Evolutionary conservation across 2,888 invertebrate species (phyloP).

Genomic region (Sturmia bella): DNA sequence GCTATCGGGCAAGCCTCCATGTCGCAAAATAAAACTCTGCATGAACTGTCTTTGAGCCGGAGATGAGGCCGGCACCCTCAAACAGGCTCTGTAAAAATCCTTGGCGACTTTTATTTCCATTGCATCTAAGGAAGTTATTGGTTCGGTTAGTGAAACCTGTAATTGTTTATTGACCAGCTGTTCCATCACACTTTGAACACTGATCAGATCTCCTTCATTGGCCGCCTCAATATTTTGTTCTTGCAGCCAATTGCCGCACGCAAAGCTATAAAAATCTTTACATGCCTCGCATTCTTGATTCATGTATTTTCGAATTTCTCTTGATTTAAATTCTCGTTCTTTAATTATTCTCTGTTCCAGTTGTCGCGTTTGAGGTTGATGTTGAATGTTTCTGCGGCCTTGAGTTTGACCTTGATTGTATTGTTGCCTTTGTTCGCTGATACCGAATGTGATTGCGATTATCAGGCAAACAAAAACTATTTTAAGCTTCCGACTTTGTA

Average conservation of each 20-base stretch:
- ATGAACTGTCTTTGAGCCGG: constrained; percentile 73
- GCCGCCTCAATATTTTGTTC: constrained; percentile 67
- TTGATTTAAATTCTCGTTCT: constrained; percentile 59
- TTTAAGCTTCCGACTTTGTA: constrained; percentile 48
- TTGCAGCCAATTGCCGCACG: constrained; percentile 78
- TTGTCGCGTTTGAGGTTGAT: constrained; percentile 40
- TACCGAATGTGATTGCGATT: constrained; percentile 24
- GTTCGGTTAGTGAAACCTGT: constrained; percentile 71
- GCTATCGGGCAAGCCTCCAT: constrained; percentile 76
- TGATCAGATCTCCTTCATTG: constrained; percentile 69
- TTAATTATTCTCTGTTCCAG: constrained; percentile 29
- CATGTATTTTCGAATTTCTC: constrained; percentile 74
- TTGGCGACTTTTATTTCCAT: constrained; percentile 73
- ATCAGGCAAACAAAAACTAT: constrained; percentile 48
- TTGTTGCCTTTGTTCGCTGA: constrained; percentile 52
- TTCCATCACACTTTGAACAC: constrained; percentile 73
- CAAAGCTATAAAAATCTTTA: constrained; percentile 78
- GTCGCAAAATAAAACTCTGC: constrained; percentile 72
- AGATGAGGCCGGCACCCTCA: constrained; percentile 70
- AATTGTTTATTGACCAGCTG: constrained; percentile 72
- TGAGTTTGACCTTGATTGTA: constrained; percentile 56
- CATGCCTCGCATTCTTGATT: constrained; percentile 77
- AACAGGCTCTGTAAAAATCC: constrained; percentile 76
- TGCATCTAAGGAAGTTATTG: constrained; percentile 60
- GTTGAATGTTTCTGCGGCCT: constrained; percentile 45